These are phyloP conservation scores for Bellardia pandia DNA, from an alignment of 2,888 invertebrate species.

Conservation along the genomic window DNA sequence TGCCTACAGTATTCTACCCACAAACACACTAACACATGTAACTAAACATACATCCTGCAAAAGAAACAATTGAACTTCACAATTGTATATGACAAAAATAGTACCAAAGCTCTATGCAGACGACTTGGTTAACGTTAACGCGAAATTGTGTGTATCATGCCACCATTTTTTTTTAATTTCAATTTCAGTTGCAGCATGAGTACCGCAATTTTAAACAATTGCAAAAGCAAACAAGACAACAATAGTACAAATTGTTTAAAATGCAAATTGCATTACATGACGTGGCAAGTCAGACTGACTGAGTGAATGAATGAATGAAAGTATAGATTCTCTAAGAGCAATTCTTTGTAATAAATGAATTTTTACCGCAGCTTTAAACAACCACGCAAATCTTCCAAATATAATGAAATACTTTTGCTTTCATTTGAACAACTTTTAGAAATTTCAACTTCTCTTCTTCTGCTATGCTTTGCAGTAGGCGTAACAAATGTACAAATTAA, in stretches of 20 bases:
- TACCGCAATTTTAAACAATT: constrained; percentile 35
- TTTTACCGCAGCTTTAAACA: constrained; percentile 11
- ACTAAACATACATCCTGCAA: no score
- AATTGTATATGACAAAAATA: no score
- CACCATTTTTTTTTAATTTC: constrained; percentile 64
- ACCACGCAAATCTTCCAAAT: constrained; percentile 37
- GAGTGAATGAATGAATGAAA: not conserved
- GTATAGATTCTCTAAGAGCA: not conserved
- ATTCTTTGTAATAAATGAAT: no score
- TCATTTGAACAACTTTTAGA: constrained; percentile 29
- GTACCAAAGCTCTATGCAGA: no score
- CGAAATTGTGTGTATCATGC: constrained; percentile 45
- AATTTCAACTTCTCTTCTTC: constrained; percentile 8
- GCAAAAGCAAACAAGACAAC: constrained; percentile 21
- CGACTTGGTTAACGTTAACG: constrained; percentile 22
- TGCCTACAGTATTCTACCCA: no score
- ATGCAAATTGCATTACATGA: constrained; percentile 26
- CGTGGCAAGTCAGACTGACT: not conserved
- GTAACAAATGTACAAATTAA: not conserved
- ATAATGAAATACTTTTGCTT: constrained; percentile 51
- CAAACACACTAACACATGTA: no score
- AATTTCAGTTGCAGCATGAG: constrained; percentile 63
- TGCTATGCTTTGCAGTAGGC: not conserved
- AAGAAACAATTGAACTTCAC: no score
- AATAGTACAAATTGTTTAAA: constrained; percentile 31